Evolutionary conservation across 2,113 vertebrate species (phyloP).

Genomic region (Columba janthina): DNA sequence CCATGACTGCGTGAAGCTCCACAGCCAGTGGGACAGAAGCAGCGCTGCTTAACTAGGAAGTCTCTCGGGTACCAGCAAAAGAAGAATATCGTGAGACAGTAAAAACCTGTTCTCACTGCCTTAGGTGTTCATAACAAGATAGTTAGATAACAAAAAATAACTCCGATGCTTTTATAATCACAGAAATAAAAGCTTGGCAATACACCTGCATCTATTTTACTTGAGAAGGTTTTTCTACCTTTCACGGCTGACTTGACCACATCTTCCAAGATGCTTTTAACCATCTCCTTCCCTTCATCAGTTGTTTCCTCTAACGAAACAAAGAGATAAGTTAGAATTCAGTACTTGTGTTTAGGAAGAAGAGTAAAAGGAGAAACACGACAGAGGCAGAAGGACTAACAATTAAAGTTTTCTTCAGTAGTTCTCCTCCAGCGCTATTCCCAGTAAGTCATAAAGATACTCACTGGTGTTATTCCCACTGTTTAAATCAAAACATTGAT

Average conservation of each 20-base stretch:
- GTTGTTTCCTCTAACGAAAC: constrained; percentile 49
- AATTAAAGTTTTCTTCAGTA: neutral
- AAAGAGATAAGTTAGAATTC: neutral
- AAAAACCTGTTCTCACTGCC: neutral
- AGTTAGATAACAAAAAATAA: neutral
- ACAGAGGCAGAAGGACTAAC: neutral
- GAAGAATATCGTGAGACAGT: neutral
- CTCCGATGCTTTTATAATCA: neutral
- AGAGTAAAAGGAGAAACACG: neutral
- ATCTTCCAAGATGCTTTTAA: constrained; percentile 80
- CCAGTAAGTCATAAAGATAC: neutral
- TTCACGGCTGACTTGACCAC: constrained; percentile 74
- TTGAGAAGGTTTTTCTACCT: constrained; percentile 65
- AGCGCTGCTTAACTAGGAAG: neutral
- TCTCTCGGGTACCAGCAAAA: neutral
- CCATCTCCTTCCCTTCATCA: constrained; percentile 72
- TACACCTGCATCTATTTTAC: neutral
- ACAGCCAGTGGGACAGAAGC: neutral
- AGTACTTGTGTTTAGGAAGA: neutral
- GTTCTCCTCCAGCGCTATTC: neutral
- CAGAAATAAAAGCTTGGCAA: neutral
- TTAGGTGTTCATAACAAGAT: neutral
- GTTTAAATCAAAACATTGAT: neutral
- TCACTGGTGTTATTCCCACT: neutral
- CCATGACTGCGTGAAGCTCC: neutral